Base-by-base conservation (phyloP, 2,113 vertebrate species). In the Polypterus bichir region DNA sequence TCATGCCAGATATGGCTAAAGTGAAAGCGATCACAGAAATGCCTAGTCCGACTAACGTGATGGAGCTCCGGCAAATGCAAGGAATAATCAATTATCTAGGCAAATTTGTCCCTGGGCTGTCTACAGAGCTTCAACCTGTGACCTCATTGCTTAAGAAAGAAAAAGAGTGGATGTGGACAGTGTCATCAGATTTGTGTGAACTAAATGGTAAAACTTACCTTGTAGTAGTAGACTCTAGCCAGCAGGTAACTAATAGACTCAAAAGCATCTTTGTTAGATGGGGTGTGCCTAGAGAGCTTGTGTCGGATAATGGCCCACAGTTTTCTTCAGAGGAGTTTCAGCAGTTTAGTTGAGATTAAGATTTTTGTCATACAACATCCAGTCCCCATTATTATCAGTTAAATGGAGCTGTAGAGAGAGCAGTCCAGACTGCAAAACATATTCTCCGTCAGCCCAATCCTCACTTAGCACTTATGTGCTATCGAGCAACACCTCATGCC, bases 371-470 rank as follows among this genome's bases (percentile, higher is more conserved):
- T 46, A 54, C 49, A 11, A 63, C 57, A 46, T 59, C 59, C 46
- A 68, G 47, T 9, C 66, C 55, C 7, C 61, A 65, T 10, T 63
- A 57, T 47, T 64, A 48, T 10, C 65, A 69, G 10, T 59, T 54
- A 5, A 64, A 69, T 61, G 54, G 68, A 7, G 54, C 54, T 5
- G 54, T 54, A 2, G 64, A 65, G 51, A 59, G 63, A 48, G 64
- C 64, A 9, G 60, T 69, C 1, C 27, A 57, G 3, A 61, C 62
- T 4, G 62, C 62, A 2, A 69, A 66, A 10, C 9, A 10, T 9
- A 66, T 64, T 6, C 65, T 69, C 6, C 63, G 61, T 5, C 64
- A 66, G 44, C 46, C 53, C 7, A 59, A 64, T 44, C 68, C 62
- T 2, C 46, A 60, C 10, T 47, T 64, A 27, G 62, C 62, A 46